Evolutionary conservation across 1,140 invertebrate genomes (phyloP).

Genomic region (Laupala kohalensis): DNA sequence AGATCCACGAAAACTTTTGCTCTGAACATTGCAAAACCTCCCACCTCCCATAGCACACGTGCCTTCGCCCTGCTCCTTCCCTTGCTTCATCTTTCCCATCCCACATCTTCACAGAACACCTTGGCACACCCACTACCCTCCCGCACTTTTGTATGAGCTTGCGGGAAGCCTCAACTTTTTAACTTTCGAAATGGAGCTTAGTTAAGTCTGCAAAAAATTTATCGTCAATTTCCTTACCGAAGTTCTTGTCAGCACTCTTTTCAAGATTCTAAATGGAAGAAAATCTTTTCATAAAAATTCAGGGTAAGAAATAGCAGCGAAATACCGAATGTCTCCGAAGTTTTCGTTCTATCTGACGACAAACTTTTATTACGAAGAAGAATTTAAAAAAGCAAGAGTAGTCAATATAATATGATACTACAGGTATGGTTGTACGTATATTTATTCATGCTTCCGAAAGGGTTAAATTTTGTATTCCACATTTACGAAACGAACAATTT

Average conservation of each 20-base stretch:
- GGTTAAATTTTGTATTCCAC: neutral
- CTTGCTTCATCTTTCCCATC: neutral
- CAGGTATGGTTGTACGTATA: neutral
- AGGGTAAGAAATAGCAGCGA: neutral
- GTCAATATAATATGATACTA: neutral
- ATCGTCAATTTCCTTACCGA: neutral
- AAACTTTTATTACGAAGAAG: neutral
- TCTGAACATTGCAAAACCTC: too few species aligned
- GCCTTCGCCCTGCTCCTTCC: neutral
- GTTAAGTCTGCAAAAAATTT: neutral
- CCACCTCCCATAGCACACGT: neutral
- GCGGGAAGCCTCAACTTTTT: neutral
- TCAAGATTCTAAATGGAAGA: neutral
- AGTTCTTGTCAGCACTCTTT: neutral
- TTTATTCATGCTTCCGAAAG: neutral
- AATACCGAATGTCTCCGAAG: neutral
- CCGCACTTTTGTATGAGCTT: neutral
- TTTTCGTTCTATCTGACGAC: neutral
- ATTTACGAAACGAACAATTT: too few species aligned
- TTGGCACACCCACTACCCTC: too few species aligned
- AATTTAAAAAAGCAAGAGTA: neutral
- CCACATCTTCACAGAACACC: too few species aligned
- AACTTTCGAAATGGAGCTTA: neutral
- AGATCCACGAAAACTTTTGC: neutral
- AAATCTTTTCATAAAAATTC: neutral